Evolutionary conservation across 2,113 vertebrate species (phyloP), one percentile per base, ranked within the genome.

Genomic region (Turdus rufiventris): DNA sequence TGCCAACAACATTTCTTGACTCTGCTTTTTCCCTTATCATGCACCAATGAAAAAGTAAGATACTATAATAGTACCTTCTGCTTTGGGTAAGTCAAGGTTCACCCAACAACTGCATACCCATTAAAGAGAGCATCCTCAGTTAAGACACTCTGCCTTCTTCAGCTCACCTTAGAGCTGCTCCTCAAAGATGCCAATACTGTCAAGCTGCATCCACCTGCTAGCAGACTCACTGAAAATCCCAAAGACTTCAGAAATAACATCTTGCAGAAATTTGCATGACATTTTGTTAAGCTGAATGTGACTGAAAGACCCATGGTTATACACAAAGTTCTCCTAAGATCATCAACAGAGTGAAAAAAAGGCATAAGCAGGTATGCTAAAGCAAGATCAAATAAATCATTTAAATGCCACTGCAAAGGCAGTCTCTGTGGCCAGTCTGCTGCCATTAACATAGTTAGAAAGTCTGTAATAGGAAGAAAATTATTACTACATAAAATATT

Each of bases 341-440:
- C 93, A 94, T 91, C 86, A 96, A 94, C 91, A 76, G 51, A 92
- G 93, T 82, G 54, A 58, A 79, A 95, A 95, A 96, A 97, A 97
- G 81, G 95, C 97, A 97, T 97, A 96, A 98, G 95, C 90, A 97
- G 96, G 96, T 98, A 98, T 96, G 97, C 97, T 97, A 97, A 98
- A 97, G 95, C 95, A 93, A 97, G 95, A 98, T 97, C 91, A 98
- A 97, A 95, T 95, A 98, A 98, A 98, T 98, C 97, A 98, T 95
- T 96, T 97, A 98, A 98, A 98, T 98, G 95, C 94, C 96, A 94
- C 88, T 89, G 95, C 92, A 88, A 88, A 97, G 97, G 97, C 97
- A 94, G 82, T 91, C 95, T 96, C 96, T 81, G 93, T 94, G 91
- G 82, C 95, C 77, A 62, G 93, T 65, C 95, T 96, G 54, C 91